Evolutionary conservation across 2,888 invertebrate species (phyloP), one percentile per base, ranked within the genome.

Genomic region (Apodemia zela): DNA sequence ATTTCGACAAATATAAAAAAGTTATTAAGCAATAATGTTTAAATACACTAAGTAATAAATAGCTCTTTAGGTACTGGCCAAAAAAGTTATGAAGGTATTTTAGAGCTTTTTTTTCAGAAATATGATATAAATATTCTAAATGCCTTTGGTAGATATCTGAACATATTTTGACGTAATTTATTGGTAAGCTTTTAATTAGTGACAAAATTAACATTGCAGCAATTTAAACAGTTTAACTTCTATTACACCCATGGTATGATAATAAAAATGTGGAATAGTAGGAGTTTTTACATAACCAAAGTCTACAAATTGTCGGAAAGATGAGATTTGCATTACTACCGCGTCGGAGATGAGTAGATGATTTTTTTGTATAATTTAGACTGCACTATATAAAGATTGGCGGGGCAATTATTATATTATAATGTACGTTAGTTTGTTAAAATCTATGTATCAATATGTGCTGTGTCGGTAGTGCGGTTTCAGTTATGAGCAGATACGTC

Each of bases 11-110:
- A 54, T 25, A 21, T 25, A 54, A 21, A 25, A 25, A 25, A 21
- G 21, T 21, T 54, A 54, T 54, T 25, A 54, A 54, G 54, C 25
- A 21, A 51, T 51, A 17, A 51, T 17, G 13, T 18, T 54, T 54
- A 25, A 51, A 25, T 54, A 54, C 11, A 15, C 54, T 25, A 21
- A 25, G 15, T 21, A 21, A 54, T 54, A 54, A 54, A 54, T 54
- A 54, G 25, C 25, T 25, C 25, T n/a, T 42, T 42, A 42, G 42
- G 42, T 42, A 54, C 54, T 54, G 54, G 54, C 54, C 54, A 25
- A 25, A 54, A n/a, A 42, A 2, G 42, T 42, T 42, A 25, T 54
- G 54, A 54, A 54, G 15, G 21, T 25, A 15, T 54, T 54, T 54
- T 25, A 25, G 25, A 13, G 15, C n/a, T 42, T 42, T 42, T 42